phyloP scores from a whole-genome alignment of 1,140 invertebrate genomes.

The Lasaia peninsularis region DNA sequence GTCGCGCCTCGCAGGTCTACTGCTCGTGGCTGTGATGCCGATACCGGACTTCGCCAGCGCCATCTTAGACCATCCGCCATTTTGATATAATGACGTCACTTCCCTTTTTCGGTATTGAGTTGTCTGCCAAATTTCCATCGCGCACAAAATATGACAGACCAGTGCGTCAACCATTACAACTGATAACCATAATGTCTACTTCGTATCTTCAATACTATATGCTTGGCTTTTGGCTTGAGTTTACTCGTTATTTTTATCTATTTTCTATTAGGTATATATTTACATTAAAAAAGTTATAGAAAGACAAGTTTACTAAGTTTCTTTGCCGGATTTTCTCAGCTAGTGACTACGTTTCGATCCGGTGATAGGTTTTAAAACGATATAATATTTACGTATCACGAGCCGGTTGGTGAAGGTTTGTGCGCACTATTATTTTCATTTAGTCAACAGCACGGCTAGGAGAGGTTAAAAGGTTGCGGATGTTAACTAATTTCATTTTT shows the following conservation, averaged over 20 bases:
- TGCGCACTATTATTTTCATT: no score
- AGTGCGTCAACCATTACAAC: background rate
- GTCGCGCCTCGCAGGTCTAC: conserved; percentile 3
- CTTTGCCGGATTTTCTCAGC: no score
- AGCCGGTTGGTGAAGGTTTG: no score
- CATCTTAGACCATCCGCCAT: conserved; percentile 11
- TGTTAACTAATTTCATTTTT: no score
- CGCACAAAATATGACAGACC: background rate
- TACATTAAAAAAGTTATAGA: no score
- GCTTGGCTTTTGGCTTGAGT: background rate
- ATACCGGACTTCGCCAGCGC: conserved; percentile 11
- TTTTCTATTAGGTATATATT: no score
- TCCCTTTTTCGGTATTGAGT: conserved; percentile 12
- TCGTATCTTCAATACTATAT: background rate
- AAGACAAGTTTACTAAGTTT: no score
- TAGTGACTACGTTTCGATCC: no score
- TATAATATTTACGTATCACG: no score
- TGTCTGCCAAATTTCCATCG: background rate
- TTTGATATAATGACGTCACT: conserved; percentile 8
- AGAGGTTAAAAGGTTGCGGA: no score
- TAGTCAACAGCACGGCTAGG: no score
- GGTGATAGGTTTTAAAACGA: no score
- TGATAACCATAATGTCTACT: background rate
- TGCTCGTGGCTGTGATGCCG: background rate
- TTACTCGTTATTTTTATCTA: background rate